Base-by-base conservation (phyloP, 2,797 vertebrate genomes). In the Octomys mimax region DNA sequence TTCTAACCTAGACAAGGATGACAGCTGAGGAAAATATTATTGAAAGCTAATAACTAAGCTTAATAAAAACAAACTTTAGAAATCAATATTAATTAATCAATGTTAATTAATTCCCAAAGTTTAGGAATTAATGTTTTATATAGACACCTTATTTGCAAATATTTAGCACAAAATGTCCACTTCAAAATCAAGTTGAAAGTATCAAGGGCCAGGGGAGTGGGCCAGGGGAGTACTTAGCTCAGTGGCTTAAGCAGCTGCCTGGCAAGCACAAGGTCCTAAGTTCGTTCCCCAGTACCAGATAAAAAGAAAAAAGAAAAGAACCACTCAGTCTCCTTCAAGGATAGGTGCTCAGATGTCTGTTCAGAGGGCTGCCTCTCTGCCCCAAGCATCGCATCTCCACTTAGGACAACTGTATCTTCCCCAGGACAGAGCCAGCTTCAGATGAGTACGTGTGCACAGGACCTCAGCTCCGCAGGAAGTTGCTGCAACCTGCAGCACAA, bases 41-140 rank as follows among this genome's bases (percentile, higher is more conserved):
- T 80, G 80, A 26, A 90, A 75, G 21, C 8, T 22, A 73, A 59
- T 31, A 71, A 73, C 39, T 36, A 66, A 39, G 22, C 10, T 82
- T 52, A 86, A 68, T 49, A 73, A 49, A 62, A 91, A 61, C 49
- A 52, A 52, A 52, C 21, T 59, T 95, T 84, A 73, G 54, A 14
- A 92, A 95, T 82, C 70, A 68, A 61, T 87, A 21, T 26, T 87
- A 52, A 52, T 52, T 52, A 52, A 52, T 52, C 49, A 52, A 12
- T 12, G 49, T 52, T 52, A 52, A 52, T 52, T 52, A 9, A 52
- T 52, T 12, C 49, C 49, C 49, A 52, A 52, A 52, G 26, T 59
- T 95, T 84, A 73, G 54, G 21, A 92, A 95, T 82, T 78, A 68
- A 61, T 83, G 21, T 26, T 91, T 93, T 70, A 59, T n/a, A 42